Evolutionary conservation across 2,888 invertebrate species (phyloP), one percentile per base, ranked within the genome.

Genomic region (Meloe dianella): DNA sequence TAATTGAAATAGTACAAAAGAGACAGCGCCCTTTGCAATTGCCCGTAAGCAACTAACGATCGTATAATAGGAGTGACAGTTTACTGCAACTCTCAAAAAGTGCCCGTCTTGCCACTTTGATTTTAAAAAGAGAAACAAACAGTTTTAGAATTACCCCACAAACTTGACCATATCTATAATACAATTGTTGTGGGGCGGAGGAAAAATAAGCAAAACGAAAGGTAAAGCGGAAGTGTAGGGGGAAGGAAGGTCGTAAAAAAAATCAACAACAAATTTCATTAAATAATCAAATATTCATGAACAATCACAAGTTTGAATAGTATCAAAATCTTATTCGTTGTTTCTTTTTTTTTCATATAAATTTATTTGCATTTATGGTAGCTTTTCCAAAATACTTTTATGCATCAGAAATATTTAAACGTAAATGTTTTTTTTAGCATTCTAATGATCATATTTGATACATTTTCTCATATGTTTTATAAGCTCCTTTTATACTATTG

Each of bases 1-100:
- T 82, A 82, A 82, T 81, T 82, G 81, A 80, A 82, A 81, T 74
- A 77, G 79, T 77, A 81, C 79, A 80, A 79, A 79, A 80, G 80
- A 78, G 78, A 76, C 77, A 75, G 73, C 75, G 71, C 70, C 74
- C 75, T 68, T 74, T 73, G 74, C 77, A 79, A 80, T 78, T 78
- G 78, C 74, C 75, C 74, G 71, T 74, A 73, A 74, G 74, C 68
- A 76, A 76, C 75, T 77, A 76, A 75, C 75, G 76, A 74, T 72
- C 71, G 67, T 67, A 71, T 75, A 75, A 74, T 75, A 70, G 75
- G 68, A 72, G 66, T 70, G 74, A 71, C 75, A 73, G 65, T 71
- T 73, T 72, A 71, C 60, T 65, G 47, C 59, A 47, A 54, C 24
- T 22, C 54, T 64, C 62, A 22, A 56, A 63, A 65, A 56, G 61